Base-by-base conservation (phyloP, 2,888 invertebrate species). In the Idaea biselata region DNA sequence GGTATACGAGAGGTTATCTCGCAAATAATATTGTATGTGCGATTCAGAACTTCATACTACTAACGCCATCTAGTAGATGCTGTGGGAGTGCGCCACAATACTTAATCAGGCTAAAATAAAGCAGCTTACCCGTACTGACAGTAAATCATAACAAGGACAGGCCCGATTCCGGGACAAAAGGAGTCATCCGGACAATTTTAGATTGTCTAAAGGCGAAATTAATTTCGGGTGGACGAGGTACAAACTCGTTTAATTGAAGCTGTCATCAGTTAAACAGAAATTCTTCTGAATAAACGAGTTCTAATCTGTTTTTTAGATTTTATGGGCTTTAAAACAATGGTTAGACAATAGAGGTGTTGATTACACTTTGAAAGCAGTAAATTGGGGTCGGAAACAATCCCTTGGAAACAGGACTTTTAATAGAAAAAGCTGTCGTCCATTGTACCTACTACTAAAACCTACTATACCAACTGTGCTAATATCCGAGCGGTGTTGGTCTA, bases 161-260 rank as follows among this genome's bases (percentile, higher is more conserved):
- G 44, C 44, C 44, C 44, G 44, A 57, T 60, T 54, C 57, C 44
- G 57, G 44, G 57, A 66, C 66, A 66, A 66, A 58, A 57, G 63
- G 63, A 59, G 56, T 44, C 56, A 56, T 60, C 32, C 18, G 55
- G 54, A 58, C 58, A 60, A 62, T 60, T 62, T 59, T 33, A 53
- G 61, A 64, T 62, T 62, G 58, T 60, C 58, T 60, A 60, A 18
- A n/a, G 57, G 61, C 18, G 53, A 57, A 62, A 66, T 66, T 63
- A 63, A 66, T 66, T 62, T 60, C 56, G 60, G 62, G 60, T 60
- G 62, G 62, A 55, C 61, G 59, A 33, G 33, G 60, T 63, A 58
- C 56, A 54, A 17, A 31, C 18, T 4, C 18, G 18, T 16, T 11
- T 58, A 60, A 61, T 66, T 60, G 54, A 56, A 61, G 60, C 58